phyloP scores from a whole-genome alignment of 1,140 invertebrate genomes.

The Drosophila navojoa region DNA sequence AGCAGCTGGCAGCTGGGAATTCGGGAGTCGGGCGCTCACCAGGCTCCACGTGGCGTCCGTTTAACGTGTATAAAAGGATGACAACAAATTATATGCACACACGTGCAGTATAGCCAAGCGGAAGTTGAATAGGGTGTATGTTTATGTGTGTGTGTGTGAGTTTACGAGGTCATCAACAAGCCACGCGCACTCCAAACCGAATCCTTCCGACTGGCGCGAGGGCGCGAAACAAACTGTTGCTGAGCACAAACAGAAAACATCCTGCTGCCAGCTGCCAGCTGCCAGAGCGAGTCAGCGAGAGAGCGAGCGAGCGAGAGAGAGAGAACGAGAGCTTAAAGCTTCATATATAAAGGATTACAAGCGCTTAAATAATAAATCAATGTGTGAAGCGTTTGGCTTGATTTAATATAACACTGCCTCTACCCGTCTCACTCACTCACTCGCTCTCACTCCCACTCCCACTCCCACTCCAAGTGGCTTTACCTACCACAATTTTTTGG shows the following conservation, averaged over 20 bases:
- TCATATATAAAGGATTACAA: conserved; percentile 61
- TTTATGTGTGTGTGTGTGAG: not conserved
- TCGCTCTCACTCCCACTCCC: not conserved
- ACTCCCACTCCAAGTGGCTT: not conserved
- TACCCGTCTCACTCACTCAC: not conserved
- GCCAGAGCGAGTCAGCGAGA: conserved; percentile 8
- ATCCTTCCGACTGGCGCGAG: conserved; percentile 64
- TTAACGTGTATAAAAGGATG: conserved; percentile 1
- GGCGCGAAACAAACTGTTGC: conserved; percentile 77
- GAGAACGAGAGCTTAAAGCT: conserved; percentile 54
- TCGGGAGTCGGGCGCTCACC: conserved; percentile 15
- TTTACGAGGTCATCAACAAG: conserved; percentile 15
- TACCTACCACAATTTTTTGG: conserved; percentile 60
- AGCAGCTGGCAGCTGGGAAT: not conserved
- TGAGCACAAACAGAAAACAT: conserved; percentile 29
- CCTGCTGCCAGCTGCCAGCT: conserved; percentile 9
- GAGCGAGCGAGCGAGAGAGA: conserved; percentile 1
- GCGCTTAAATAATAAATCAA: conserved; percentile 74
- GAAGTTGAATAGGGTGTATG: not conserved
- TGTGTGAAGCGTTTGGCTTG: conserved; percentile 19
- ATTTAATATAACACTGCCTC: not conserved
- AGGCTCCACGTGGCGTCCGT: conserved; percentile 15
- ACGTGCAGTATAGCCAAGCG: conserved; percentile 3
- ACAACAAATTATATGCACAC: not conserved
- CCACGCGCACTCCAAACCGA: conserved; percentile 33